Conservation (phyloP, 2,113 vertebrate genomes). For the Hassar affinis region DNA sequence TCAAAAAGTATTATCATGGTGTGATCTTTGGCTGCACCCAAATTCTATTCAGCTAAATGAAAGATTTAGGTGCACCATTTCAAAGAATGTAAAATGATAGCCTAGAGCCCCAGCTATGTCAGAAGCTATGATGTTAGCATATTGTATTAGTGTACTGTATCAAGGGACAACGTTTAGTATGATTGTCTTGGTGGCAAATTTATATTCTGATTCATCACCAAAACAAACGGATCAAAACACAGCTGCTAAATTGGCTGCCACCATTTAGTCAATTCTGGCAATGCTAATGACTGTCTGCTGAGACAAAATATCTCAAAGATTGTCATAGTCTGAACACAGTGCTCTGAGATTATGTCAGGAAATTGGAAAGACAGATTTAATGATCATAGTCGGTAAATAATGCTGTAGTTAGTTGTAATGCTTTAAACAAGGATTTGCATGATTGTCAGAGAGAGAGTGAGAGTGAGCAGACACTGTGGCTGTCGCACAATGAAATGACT, state of each 20-base stretch:
- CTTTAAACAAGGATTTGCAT: neutral
- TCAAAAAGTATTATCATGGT: too few relatives aligned
- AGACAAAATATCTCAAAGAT: neutral
- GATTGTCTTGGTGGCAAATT: neutral
- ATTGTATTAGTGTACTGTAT: neutral
- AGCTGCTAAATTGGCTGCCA: neutral
- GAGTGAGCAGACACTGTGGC: neutral
- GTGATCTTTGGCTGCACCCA: too few relatives aligned
- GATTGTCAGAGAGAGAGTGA: neutral
- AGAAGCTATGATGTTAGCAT: neutral
- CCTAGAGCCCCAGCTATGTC: neutral
- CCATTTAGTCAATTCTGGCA: neutral
- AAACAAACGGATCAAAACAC: neutral
- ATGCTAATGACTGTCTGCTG: neutral
- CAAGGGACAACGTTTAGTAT: neutral
- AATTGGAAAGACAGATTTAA: neutral
- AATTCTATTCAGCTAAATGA: too few relatives aligned
- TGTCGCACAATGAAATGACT: neutral
- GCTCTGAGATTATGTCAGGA: neutral
- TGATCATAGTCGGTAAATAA: constrained; percentile 17
- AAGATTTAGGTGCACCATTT: too few relatives aligned
- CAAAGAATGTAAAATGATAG: too few relatives aligned
- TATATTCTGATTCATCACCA: neutral
- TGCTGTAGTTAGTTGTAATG: neutral
- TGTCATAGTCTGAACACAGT: neutral